Evolutionary conservation across 1,140 invertebrate genomes (phyloP), one percentile per base, ranked within the genome.

Genomic region (Drosophila lacteicornis): DNA sequence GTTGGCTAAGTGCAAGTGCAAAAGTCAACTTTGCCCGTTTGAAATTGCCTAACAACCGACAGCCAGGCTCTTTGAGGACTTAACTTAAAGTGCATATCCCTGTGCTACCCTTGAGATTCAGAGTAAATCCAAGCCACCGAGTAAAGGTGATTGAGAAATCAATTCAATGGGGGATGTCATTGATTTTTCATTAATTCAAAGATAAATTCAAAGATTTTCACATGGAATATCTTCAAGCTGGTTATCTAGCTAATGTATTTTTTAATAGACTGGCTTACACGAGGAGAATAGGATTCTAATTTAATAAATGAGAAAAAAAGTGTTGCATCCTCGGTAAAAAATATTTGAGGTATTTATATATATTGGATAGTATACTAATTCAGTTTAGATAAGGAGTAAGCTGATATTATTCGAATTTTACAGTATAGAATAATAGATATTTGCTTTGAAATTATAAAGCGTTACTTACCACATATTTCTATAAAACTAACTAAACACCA

Each of bases 21-120:
- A 75, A 57, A 75, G 73, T 65, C 43, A 78, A 78, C 49, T 71
- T 75, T 68, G 51, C 55, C 67, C 67, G 68, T 66, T 67, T 63
- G 56, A 66, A 85, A 75, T 75, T 75, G 69, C 61, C 59, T 47
- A 65, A 53, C 75, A 76, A 80, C 65, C 61, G 46, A 47, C 65
- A 40, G 45, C 40, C 55, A 70, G 67, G 66, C 62, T 60, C 57
- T 75, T 61, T 67, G 62, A 75, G 67, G 59, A 82, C 75, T 69
- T 79, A 57, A 47, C 76, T 83, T 75, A 68, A 75, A 77, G 63
- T 74, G 58, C 66, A 53, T 46, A 53, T 53, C 43, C 38, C 36
- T 15, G 19, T 46, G 43, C 76, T 51, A 15, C 25, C 62, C n/a
- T 30, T 40, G 33, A 60, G 25, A 40, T 75, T 66, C 7, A 12